Evolutionary conservation across 1,140 invertebrate genomes (phyloP).

Genomic region (Thaumetopoea pityocampa): DNA sequence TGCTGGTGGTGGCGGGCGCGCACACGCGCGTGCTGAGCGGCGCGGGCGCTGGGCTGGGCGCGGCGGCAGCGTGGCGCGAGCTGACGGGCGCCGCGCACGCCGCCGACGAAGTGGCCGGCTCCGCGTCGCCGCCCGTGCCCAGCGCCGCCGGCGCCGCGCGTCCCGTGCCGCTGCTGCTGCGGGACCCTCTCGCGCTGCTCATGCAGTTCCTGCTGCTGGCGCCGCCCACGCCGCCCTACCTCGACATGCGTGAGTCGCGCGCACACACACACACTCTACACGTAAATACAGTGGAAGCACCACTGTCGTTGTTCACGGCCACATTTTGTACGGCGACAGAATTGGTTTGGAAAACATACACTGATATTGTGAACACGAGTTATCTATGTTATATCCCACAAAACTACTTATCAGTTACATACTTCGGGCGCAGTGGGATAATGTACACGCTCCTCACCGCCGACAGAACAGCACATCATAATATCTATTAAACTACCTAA

Average conservation of each 20-base stretch:
- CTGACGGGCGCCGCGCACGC: conserved; percentile 35
- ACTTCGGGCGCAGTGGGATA: too few relatives aligned
- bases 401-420: too few relatives aligned
- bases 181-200: conserved; percentile 89
- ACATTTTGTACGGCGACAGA: too few relatives aligned
- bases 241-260: conserved; percentile 90
- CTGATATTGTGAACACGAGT: too few relatives aligned
- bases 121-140: conserved; percentile 34
- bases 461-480: too few relatives aligned
- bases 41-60: conserved; percentile 68
- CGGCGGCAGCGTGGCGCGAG: conserved; percentile 71
- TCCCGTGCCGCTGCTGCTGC: conserved; percentile 89
- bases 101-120: conserved; percentile 12
- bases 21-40: conserved; percentile 27
- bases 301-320: too few relatives aligned
- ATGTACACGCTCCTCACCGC: too few relatives aligned
- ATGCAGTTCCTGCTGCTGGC: conserved; percentile 91
- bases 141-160: conserved; percentile 63
- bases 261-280: too few relatives aligned
- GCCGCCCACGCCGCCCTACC: conserved; percentile 79
- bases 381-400: too few relatives aligned
- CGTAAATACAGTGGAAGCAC: too few relatives aligned
- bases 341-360: too few relatives aligned
- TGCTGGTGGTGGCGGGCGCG: conserved; percentile 88
- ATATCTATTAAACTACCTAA: too few relatives aligned